Percentiles rank a stretch among this genome's conserved stretches.
These are phyloP conservation scores for Nothobranchius furzeri DNA, from an alignment of 2,113 vertebrate species.

Conservation along the genomic window DNA sequence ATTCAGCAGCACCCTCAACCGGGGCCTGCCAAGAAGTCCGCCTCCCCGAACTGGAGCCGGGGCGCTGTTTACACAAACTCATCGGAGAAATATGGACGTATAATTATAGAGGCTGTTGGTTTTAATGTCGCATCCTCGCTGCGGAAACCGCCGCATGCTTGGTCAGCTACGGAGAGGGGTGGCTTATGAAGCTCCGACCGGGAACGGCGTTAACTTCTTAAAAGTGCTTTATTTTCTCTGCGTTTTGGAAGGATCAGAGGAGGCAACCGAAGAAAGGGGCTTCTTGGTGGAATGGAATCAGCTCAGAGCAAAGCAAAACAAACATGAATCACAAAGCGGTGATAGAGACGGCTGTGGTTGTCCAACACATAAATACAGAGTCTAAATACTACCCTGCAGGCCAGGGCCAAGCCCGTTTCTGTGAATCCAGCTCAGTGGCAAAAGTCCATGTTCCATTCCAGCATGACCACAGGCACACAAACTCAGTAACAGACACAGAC, in stretches of 20 bases:
- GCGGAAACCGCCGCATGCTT: conserved; percentile 72
- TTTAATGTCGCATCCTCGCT: conserved; percentile 72
- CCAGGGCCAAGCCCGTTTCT: conserved; percentile 69
- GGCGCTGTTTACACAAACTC: conserved; percentile 76
- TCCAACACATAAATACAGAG: conserved; percentile 72
- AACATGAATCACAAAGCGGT: conserved; percentile 73
- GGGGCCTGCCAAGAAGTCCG: conserved; percentile 68
- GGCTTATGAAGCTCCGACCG: conserved; percentile 59
- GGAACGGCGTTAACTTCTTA: conserved; percentile 50
- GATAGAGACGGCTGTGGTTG: conserved; percentile 72
- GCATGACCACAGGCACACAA: conserved; percentile 70
- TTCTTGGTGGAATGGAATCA: conserved; percentile 66
- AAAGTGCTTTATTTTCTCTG: conserved; percentile 28
- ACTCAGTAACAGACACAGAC: conserved; percentile 70
- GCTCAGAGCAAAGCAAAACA: conserved; percentile 70
- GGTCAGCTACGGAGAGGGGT: conserved; percentile 58
- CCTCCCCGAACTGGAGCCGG: conserved; percentile 66
- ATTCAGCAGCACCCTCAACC: conserved; percentile 71
- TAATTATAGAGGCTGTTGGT: conserved; percentile 77
- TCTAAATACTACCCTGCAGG: conserved; percentile 71
- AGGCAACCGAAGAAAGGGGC: background rate
- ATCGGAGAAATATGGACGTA: conserved; percentile 75
- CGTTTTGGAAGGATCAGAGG: conserved; percentile 10
- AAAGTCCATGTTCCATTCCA: conserved; percentile 75
- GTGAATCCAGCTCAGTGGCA: conserved; percentile 72